A percentile compares a stretch with the other conserved stretches of the same genome.
These are phyloP conservation scores for Harpalus rubripes DNA, from an alignment of 2,888 invertebrate genomes.

Conservation along the genomic window DNA sequence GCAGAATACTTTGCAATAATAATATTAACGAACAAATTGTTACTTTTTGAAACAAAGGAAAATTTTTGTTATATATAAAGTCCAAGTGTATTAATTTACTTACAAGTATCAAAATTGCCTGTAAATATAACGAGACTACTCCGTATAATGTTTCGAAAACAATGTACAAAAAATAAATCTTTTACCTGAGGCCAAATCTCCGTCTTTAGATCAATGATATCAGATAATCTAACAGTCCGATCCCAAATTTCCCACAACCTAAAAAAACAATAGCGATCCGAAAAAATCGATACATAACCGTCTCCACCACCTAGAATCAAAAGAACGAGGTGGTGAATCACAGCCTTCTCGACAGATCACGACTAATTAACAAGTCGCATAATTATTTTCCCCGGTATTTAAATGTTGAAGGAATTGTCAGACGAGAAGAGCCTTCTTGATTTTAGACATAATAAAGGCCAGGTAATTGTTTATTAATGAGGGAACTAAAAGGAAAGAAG, in stretches of 20 bases:
- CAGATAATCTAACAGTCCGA: constrained; percentile 27
- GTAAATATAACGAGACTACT: neutral
- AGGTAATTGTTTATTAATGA: constrained; percentile 65
- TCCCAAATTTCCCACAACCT: constrained; percentile 30
- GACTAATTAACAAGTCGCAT: constrained; percentile 47
- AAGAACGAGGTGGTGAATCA: constrained; percentile 8
- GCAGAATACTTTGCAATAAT: too few relatives aligned
- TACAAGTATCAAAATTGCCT: too few relatives aligned
- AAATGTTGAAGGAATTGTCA: constrained; percentile 50
- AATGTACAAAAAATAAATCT: constrained; percentile 14
- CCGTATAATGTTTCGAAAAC: neutral
- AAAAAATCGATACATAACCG: constrained; percentile 27
- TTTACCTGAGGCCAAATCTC: constrained; percentile 31
- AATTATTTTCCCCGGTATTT: constrained; percentile 19
- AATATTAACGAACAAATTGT: too few relatives aligned
- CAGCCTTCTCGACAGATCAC: neutral
- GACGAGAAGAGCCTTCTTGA: constrained; percentile 18
- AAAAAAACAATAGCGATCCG: constrained; percentile 10
- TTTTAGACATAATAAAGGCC: constrained; percentile 54
- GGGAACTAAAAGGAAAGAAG: constrained; percentile 11
- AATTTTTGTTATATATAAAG: too few relatives aligned
- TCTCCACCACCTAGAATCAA: constrained; percentile 8
- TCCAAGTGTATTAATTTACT: too few relatives aligned
- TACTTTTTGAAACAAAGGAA: too few relatives aligned
- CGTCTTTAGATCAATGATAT: constrained; percentile 29